phyloP scores from a whole-genome alignment of 2,888 invertebrate genomes.

The Fissipunctia ypsillon region DNA sequence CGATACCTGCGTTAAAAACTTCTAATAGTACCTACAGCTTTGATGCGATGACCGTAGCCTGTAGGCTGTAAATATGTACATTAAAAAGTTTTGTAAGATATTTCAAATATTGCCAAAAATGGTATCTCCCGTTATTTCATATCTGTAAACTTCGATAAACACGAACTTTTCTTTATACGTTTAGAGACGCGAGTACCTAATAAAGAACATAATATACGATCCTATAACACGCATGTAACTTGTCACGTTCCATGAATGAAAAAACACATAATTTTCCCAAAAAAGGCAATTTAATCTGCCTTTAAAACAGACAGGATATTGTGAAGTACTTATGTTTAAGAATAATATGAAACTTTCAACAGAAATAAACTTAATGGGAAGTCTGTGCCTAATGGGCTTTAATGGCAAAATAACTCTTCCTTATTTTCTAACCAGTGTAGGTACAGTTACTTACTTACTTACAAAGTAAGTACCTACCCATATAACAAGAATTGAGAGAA shows the following conservation, averaged over 20 bases:
- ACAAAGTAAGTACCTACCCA: background rate
- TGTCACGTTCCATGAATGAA: background rate
- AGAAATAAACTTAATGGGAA: background rate
- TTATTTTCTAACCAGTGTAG: background rate
- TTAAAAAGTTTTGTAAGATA: background rate
- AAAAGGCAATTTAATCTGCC: constrained; percentile 8
- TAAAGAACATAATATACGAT: constrained; percentile 33
- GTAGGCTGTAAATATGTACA: too few species aligned
- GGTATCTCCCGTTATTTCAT: constrained; percentile 5
- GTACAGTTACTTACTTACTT: background rate
- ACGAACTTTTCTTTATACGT: constrained; percentile 5
- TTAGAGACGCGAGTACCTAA: constrained; percentile 17
- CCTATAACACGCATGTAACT: background rate
- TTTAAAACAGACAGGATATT: constrained; percentile 7
- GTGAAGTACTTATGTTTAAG: too few species aligned
- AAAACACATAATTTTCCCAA: constrained; percentile 7
- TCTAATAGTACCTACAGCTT: background rate
- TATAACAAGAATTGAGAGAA: constrained; percentile 14
- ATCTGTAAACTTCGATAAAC: constrained; percentile 20
- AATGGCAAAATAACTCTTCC: background rate
- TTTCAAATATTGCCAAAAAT: constrained; percentile 16
- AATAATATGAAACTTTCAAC: background rate
- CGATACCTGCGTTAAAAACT: background rate
- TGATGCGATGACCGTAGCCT: background rate
- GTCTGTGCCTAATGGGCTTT: background rate